Evolutionary conservation across 1,140 invertebrate genomes (phyloP), one percentile per base, ranked within the genome.

Genomic region (Neoseiulus cucumeris): DNA sequence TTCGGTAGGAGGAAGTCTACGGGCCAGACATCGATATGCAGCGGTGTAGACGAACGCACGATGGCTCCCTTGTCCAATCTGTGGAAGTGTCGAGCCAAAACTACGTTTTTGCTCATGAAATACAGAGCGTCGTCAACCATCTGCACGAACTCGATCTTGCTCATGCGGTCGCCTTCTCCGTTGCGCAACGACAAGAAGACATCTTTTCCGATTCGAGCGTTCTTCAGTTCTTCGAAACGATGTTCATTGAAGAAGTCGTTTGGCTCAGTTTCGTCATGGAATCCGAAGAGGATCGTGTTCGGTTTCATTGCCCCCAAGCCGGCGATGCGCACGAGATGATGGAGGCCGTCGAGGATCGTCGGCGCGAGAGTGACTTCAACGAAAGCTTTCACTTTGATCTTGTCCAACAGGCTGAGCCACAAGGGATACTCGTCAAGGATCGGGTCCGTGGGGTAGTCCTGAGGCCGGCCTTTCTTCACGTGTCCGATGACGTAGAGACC

Each of bases 281-380:
- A 98, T 5, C 92, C 82, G 33, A 83, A 71, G 42, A 82, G 76
- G 65, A 98, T 87, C 0, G 94, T 98, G 74, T 98, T 98, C 0
- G 93, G 93, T 75, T 98, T 96, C 93, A 98, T 98, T 7, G 94
- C 95, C 2, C 95, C 95, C 70, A 98, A 82, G 9, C 95, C 95
- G 17, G 90, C 87, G 45, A 98, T 77, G 30, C 93, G 80, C 25
- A 93, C 84, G 47, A 98, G 79, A 75, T 99, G 94, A 67, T 90
- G 87, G 5, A 96, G 80, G 22, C 95, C 95, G 70, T 90, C 85
- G 12, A 91, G 80, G 0, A 98, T 83, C 9, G 82, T 83, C 55
- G 81, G 79, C 0, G 91, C 86, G 1, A 97, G 77, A 0, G 93
- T 98, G 0, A 98, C 75, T 76, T 98, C 94, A 1, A 95, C 85